Evolutionary conservation across 2,888 invertebrate genomes (phyloP).

Genomic region (Brachyopa scutellaris): DNA sequence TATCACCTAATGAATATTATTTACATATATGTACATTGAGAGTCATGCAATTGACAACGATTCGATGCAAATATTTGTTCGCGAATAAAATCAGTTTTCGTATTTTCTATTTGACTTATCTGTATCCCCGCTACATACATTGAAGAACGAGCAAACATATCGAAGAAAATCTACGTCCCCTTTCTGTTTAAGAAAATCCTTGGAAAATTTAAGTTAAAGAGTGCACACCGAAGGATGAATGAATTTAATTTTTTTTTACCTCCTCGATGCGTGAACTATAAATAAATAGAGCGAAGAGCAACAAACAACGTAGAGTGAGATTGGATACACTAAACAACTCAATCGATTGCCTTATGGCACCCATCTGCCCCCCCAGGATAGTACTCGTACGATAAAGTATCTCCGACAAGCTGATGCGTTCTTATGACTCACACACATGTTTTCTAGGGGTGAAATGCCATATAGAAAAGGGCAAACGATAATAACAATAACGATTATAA

Average conservation of each 20-base stretch:
- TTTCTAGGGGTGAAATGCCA: neutral
- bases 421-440: conserved; percentile 4
- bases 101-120: conserved; percentile 48
- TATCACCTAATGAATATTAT: conserved; percentile 71
- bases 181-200: conserved; percentile 4
- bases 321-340: conserved; percentile 57
- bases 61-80: conserved; percentile 62
- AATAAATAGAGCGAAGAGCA: conserved; percentile 49
- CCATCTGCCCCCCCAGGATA: neutral
- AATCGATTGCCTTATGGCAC: conserved; percentile 61
- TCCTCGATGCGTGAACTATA: conserved; percentile 30
- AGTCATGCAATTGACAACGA: conserved; percentile 66
- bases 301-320: conserved; percentile 21
- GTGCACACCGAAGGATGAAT: conserved; percentile 27
- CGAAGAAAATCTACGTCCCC: neutral
- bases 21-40: conserved; percentile 71
- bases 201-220: conserved; percentile 36
- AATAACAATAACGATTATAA: conserved; percentile 72
- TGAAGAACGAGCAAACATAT: neutral
- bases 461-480: conserved; percentile 37
- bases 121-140: neutral
- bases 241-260: conserved; percentile 40
- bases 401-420: conserved; percentile 37
- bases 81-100: conserved; percentile 70
- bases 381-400: conserved; percentile 28